Conservation (phyloP, 1,140 invertebrate species). For the Aleiodes sp. region DNA sequence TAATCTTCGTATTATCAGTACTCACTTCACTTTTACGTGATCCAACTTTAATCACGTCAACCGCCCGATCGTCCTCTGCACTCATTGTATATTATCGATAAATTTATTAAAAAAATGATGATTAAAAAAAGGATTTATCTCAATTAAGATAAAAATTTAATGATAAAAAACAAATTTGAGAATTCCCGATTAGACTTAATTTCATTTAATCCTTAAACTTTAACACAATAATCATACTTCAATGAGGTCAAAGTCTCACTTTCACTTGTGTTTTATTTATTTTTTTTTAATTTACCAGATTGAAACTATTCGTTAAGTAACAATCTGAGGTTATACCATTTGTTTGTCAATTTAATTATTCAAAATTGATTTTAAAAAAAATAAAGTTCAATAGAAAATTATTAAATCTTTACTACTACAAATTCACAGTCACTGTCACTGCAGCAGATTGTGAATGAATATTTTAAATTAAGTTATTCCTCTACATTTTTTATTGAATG, state of each 20-base stretch:
- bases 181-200: background rate
- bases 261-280: constrained; percentile 1
- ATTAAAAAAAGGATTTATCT: constrained; percentile 11
- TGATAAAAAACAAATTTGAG: too few species aligned
- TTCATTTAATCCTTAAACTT: background rate
- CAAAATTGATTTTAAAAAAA: background rate
- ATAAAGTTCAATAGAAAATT: background rate
- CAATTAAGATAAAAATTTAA: background rate
- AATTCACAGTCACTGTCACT: constrained; percentile 57
- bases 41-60: constrained; percentile 69
- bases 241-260: constrained; percentile 7
- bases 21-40: constrained; percentile 76
- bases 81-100: constrained; percentile 28
- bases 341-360: background rate
- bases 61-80: constrained; percentile 17
- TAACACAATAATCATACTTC: background rate
- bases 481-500: background rate
- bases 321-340: background rate
- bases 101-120: background rate
- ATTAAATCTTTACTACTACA: background rate
- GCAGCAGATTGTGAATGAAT: constrained; percentile 53
- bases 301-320: background rate
- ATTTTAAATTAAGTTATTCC: background rate
- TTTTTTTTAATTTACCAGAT: background rate
- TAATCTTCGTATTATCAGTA: constrained; percentile 44